These are phyloP conservation scores for Acanthopagrus latus DNA, from an alignment of 2,797 vertebrate species.

Conservation along the genomic window DNA sequence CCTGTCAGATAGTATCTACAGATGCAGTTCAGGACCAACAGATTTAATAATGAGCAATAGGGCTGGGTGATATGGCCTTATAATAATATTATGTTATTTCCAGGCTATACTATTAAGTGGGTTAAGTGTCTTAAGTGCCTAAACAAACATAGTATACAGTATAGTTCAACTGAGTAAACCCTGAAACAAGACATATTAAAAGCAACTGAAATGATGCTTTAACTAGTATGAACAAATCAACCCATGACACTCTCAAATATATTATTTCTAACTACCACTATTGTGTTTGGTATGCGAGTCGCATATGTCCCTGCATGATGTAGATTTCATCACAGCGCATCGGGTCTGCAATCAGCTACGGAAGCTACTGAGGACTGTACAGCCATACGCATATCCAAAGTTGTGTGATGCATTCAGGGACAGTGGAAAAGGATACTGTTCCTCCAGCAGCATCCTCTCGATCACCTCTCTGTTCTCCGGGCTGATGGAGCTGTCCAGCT, in stretches of 20 bases:
- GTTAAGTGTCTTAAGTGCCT: too few species aligned
- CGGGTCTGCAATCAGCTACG: neutral
- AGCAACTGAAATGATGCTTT: neutral
- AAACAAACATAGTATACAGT: neutral
- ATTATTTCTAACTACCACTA: too few species aligned
- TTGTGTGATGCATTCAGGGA: neutral
- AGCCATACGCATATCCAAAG: neutral
- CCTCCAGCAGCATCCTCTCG: slow-evolving; percentile 97
- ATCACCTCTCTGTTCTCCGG: slow-evolving; percentile 95
- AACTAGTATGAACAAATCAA: neutral
- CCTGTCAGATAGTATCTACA: slow-evolving; percentile 93
- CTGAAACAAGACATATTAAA: neutral
- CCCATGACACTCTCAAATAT: neutral
- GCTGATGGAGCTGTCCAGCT: slow-evolving; percentile 94
- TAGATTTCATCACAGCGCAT: neutral
- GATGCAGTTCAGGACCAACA: slow-evolving; percentile 79
- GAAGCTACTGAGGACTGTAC: neutral
- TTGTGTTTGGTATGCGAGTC: neutral
- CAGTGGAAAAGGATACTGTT: slow-evolving; percentile 94
- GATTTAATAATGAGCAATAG: neutral
- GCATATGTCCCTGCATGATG: neutral
- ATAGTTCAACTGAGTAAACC: neutral
- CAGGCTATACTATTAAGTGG: too few species aligned
- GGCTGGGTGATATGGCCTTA: too few species aligned
- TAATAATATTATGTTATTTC: too few species aligned